phyloP scores from a whole-genome alignment of 35 echinoderm and acorn worm species.

The Holothuria glaberrima region DNA sequence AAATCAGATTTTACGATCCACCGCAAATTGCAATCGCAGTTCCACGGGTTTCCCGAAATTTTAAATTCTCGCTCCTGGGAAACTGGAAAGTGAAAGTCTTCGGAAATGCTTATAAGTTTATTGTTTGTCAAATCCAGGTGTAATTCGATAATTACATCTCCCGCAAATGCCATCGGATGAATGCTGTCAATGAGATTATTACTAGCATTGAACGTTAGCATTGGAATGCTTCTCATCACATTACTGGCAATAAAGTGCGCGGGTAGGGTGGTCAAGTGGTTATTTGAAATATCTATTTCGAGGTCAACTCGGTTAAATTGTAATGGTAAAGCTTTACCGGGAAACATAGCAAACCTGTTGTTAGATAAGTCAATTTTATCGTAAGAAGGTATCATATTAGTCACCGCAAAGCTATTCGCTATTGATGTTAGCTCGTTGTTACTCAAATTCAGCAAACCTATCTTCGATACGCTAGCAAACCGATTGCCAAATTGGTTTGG shows the following conservation, averaged over 20 bases:
- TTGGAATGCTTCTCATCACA: background rate
- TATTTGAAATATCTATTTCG: constrained; percentile 34
- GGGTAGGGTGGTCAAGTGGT: constrained; percentile 10
- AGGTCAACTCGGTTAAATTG: background rate
- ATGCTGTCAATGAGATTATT: constrained; percentile 24
- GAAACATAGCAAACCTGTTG: constrained; percentile 13
- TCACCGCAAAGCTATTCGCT: background rate
- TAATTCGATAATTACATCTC: background rate
- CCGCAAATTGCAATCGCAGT: constrained; percentile 40
- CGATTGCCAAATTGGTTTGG: background rate
- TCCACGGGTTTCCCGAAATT: constrained; percentile 41
- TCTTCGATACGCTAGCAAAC: background rate
- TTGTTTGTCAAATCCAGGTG: constrained; percentile 6
- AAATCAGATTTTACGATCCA: constrained; percentile 19
- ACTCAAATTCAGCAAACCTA: constrained; percentile 11
- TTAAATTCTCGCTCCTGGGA: background rate
- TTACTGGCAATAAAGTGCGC: background rate
- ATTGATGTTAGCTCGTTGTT: constrained; percentile 7
- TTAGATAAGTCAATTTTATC: constrained; percentile 10
- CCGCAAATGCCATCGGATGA: background rate
- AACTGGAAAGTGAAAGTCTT: constrained; percentile 13
- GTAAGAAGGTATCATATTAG: background rate
- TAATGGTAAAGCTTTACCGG: constrained; percentile 7
- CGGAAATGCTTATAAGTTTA: background rate
- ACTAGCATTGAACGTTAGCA: constrained; percentile 14